A percentile compares a stretch with the other conserved stretches of the same genome.
phyloP scores from a whole-genome alignment of 2,888 invertebrate species.

The Meganola albula region DNA sequence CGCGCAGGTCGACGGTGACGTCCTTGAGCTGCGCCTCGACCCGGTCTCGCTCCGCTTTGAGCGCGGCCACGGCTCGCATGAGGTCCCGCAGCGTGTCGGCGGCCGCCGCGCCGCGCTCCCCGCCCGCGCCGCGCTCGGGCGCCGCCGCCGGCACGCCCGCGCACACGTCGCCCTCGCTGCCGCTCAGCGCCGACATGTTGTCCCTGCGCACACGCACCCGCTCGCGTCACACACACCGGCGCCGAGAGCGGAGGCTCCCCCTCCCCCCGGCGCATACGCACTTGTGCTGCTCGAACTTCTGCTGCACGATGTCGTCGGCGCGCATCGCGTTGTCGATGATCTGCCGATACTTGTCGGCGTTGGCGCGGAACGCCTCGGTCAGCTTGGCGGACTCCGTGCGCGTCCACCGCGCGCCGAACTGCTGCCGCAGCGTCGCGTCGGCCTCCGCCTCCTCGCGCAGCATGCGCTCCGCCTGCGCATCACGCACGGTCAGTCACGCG shows the following conservation, averaged over 20 bases:
- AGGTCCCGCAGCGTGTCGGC: slow-evolving; percentile 83
- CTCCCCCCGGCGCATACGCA: no score
- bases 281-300: slow-evolving; percentile 88
- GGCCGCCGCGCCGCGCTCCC: slow-evolving; percentile 82
- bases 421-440: slow-evolving; percentile 89
- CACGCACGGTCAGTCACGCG: slow-evolving; percentile 42
- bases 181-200: slow-evolving; percentile 90
- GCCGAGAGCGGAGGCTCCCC: no score
- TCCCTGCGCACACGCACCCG: slow-evolving; percentile 34
- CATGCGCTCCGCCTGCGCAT: slow-evolving; percentile 73
- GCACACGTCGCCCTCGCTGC: slow-evolving; percentile 82
- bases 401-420: slow-evolving; percentile 96
- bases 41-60: slow-evolving; percentile 91
- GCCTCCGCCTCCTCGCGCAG: slow-evolving; percentile 94
- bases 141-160: slow-evolving; percentile 81
- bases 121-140: slow-evolving; percentile 1
- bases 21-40: slow-evolving; percentile 85
- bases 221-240: no score
- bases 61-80: slow-evolving; percentile 88
- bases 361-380: slow-evolving; percentile 92
- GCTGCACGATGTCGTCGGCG: slow-evolving; percentile 89
- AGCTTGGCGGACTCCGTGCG: slow-evolving; percentile 92
- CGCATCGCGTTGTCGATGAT: slow-evolving; percentile 94
- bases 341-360: slow-evolving; percentile 94
- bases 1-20: slow-evolving; percentile 84